phyloP scores from a whole-genome alignment of 2,888 invertebrate genomes.

The Acanthacorydalis orientalis region DNA sequence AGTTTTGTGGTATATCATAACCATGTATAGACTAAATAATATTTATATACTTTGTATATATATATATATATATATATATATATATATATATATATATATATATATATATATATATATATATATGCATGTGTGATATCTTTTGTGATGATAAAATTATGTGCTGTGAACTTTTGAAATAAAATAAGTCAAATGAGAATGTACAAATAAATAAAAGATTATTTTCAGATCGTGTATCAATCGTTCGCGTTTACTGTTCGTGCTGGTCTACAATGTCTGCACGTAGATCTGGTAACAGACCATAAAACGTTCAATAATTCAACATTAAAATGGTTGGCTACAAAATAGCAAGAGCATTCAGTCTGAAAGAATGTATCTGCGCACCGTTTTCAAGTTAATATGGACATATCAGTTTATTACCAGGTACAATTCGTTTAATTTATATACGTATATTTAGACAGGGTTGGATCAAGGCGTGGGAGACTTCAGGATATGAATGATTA shows the following conservation, averaged over 20 bases:
- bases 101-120: background rate
- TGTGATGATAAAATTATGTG: background rate
- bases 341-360: background rate
- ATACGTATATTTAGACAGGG: too few relatives aligned
- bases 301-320: conserved; percentile 7
- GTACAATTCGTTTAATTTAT: too few relatives aligned
- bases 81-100: background rate
- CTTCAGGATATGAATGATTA: too few relatives aligned
- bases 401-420: too few relatives aligned
- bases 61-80: background rate
- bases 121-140: background rate
- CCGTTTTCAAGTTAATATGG: too few relatives aligned
- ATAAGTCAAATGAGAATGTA: background rate
- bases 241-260: background rate
- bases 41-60: background rate
- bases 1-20: background rate
- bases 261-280: background rate
- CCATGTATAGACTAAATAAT: background rate
- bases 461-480: too few relatives aligned
- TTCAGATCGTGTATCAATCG: too few relatives aligned
- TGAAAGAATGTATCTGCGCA: conserved; percentile 4
- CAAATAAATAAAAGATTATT: too few relatives aligned
- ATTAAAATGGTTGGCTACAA: conserved; percentile 6
- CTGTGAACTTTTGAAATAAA: background rate
- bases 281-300: conserved; percentile 1